These are phyloP conservation scores for Tetramorium simillimum DNA, from an alignment of 1,140 invertebrate species.

Conservation along the genomic window DNA sequence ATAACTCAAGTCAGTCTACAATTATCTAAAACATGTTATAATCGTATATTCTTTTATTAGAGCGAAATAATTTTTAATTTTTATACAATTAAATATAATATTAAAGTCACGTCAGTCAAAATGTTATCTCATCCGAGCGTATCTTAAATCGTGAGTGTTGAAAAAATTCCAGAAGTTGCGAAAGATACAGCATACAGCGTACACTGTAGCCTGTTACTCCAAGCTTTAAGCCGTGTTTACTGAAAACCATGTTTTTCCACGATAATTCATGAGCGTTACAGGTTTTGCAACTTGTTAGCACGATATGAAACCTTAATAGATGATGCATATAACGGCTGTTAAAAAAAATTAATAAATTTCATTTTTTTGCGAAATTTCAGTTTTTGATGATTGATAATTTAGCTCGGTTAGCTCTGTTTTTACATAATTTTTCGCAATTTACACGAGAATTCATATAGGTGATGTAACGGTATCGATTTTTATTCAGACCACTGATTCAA, in stretches of 20 bases:
- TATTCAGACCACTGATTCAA: not conserved
- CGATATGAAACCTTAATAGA: slow-evolving; percentile 21
- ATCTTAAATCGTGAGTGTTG: slow-evolving; percentile 8
- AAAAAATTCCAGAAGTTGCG: not conserved
- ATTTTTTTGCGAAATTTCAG: not conserved
- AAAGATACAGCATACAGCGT: slow-evolving; percentile 2
- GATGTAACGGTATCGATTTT: not conserved
- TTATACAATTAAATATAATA: not conserved
- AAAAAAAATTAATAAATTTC: slow-evolving; percentile 1
- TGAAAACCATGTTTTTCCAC: slow-evolving; percentile 2
- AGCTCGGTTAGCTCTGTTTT: not conserved
- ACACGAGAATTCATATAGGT: not conserved
- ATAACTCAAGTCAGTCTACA: not conserved
- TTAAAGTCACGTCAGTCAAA: not conserved
- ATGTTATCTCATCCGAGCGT: not conserved
- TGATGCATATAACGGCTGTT: not conserved
- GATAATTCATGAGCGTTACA: slow-evolving; percentile 9
- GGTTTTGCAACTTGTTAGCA: not conserved
- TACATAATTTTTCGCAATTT: not conserved
- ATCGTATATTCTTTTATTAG: not conserved
- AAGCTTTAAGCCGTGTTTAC: slow-evolving; percentile 30
- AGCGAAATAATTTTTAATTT: not conserved
- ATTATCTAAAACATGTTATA: not conserved
- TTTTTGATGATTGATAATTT: not conserved
- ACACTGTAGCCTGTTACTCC: not conserved